Evolutionary conservation across 2,888 invertebrate genomes (phyloP), one percentile per base, ranked within the genome.

Genomic region (Lasius fuliginosus): DNA sequence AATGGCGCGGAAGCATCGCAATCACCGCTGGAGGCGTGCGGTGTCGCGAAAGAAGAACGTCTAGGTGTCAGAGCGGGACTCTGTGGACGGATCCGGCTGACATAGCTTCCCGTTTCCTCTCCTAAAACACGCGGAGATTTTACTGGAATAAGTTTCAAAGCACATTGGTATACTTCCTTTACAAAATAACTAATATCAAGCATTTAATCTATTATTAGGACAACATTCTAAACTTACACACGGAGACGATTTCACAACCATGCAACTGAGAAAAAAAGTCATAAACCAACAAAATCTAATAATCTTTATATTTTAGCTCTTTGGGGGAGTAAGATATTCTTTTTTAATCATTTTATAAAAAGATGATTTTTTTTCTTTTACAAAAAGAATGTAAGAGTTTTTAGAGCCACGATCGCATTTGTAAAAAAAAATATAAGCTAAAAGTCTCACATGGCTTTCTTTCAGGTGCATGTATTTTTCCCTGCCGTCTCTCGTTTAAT

Each of bases 1-100:
- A 96, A 94, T 82, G 96, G 96, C 83, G 96, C 95, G 90, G 92
- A 92, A 91, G 93, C 94, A 94, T 95, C 94, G 93, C 94, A 94
- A 88, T 91, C 91, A 77, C 68, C 23, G n/a, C 36, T 53, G 84
- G 92, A 91, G 82, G 88, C 87, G 83, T 91, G 92, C 86, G 92
- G 87, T 86, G 90, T 91, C 73, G 92, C 93, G 85, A 95, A 93
- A 86, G 95, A 95, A 87, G 95, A 95, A 86, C 95, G 95, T 90
- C 95, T 94, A 84, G 95, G 95, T 86, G 95, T 95, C 92, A 95
- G 90, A 91, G 94, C 94, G 81, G 95, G 95, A 92, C 94, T 94
- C 89, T 94, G 94, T 89, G 94, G 92, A 90, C 93, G 94, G 92
- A 92, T 92, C 90, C 93, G 94, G 91, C 92, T 92, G 88, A 93